Evolutionary conservation across 2,888 invertebrate species (phyloP), one percentile per base, ranked within the genome.

Genomic region (Operophtera brumata): DNA sequence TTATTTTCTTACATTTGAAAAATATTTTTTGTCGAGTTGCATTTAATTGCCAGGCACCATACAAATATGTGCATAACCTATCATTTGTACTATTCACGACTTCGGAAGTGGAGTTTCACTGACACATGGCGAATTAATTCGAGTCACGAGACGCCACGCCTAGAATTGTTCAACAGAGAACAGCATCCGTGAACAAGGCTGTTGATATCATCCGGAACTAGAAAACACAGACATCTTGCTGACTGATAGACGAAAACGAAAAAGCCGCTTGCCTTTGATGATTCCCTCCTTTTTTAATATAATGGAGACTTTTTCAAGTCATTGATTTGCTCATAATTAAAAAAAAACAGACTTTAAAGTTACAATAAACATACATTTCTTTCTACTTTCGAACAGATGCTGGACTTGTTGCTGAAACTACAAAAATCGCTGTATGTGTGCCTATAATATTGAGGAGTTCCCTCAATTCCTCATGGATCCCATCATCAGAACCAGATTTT

Each of bases 131-230:
- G 77, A 81, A 84, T 82, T 80, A 80, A 82, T 80, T 77, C 78
- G 51, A 83, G 83, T 87, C 87, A 86, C 86, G 87, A 85, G 46
- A 52, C 26, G 67, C 80, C 84, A 82, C 86, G 86, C 87, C 87
- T 75, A 69, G 78, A 77, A 85, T 83, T 85, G 30, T 86, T 44
- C 79, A 82, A 78, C 78, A 75, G 68, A 78, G 4, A 25, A 80
- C 79, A 51, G 70, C 76, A 75, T 80, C 82, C 81, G 80, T 77
- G 80, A 80, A 75, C 76, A 73, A 78, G 73, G 76, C 73, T 77
- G 71, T 65, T 78, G 78, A 82, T 80, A 78, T 79, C 82, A 82
- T 80, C 73, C 58, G 65, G 71, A 74, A 70, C 75, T 73, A 71
- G 70, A 67, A 43, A 67, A 43, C 26, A n/a, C 30, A 43, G 40